Evolutionary conservation across 2,797 vertebrate species (phyloP).

Genomic region (Sparus aurata): DNA sequence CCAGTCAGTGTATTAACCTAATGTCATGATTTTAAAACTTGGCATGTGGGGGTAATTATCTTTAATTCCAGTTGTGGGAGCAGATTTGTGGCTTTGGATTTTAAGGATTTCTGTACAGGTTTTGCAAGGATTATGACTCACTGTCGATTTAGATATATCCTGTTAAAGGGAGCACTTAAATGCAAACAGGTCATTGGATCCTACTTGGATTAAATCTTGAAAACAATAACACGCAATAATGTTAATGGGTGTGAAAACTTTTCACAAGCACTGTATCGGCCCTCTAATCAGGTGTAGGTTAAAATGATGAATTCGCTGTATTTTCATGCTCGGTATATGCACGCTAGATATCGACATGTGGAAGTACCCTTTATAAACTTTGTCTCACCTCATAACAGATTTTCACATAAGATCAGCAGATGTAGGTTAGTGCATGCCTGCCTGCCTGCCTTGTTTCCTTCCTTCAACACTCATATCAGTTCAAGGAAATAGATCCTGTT

Average conservation of each 20-base stretch:
- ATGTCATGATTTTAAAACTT: too few relatives aligned
- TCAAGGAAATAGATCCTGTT: conserved; percentile 69
- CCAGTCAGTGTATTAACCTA: too few relatives aligned
- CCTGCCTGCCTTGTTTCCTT: conserved; percentile 66
- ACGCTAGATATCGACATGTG: neutral
- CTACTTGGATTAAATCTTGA: neutral
- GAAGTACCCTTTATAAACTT: conserved; percentile 1
- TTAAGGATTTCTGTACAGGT: neutral
- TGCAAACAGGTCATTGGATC: neutral
- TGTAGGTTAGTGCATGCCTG: conserved; percentile 24
- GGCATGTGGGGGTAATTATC: too few relatives aligned
- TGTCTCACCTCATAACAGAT: conserved; percentile 9
- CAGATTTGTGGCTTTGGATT: neutral
- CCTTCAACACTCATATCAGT: conserved; percentile 57
- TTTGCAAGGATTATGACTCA: neutral
- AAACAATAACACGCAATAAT: neutral
- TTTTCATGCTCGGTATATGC: neutral
- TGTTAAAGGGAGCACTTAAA: too few relatives aligned
- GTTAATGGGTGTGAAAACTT: neutral
- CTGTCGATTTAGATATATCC: too few relatives aligned
- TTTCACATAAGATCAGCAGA: conserved; percentile 24
- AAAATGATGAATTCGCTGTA: neutral
- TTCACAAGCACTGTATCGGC: neutral
- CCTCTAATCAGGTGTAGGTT: neutral
- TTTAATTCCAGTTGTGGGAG: neutral